Base-by-base conservation (phyloP, 53 echinoderm and acorn worm species). In the Astropecten irregularis region DNA sequence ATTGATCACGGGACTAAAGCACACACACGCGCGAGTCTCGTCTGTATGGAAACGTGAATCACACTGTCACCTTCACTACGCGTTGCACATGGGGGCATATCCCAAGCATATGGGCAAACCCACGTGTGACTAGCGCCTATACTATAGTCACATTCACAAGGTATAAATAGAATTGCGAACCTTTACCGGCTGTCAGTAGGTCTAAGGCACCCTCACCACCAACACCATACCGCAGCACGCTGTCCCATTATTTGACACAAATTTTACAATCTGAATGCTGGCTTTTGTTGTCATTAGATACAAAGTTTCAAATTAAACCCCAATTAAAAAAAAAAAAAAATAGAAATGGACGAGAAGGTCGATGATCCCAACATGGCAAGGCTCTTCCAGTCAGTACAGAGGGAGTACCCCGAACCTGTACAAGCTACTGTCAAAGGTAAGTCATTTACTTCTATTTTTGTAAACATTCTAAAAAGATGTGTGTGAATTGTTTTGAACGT, bases 381-480 rank as follows among this genome's bases (percentile, higher is more conserved):
- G 20, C 88, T 95, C 69, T 95, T 95, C 86, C 44, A 89, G 63
- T 89, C 89, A 14, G 91, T 91, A 10, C 83, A 88, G 57, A 83
- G 64, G 66, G 95, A 95, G 77, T 89, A 85, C 33, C 86, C 85
- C 21, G 70, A 68, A 0, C 95, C 95, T 4, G 89, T 91, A 11
- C 72, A 91, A 18, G 89, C 95, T 7, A 35, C 53, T 19, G 77
- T 95, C 4, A 88, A 89, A 91, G 95, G 95, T 95, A 88, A 57
- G 93, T 29, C 15, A 16, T 13, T 19, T n/a, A 13, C 34, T 1
- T 54, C 3, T 54, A 8, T 61, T 61, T 28, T 61, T 6, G 55
- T 54, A 4, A 58, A 4, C 2, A 36, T n/a, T 3, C 4, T n/a
- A 65, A 16, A n/a, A 5, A 36, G 35, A 20, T 37, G 30, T 65